Conservation (phyloP, 2,888 invertebrate species). For the Bimastos eiseni region DNA sequence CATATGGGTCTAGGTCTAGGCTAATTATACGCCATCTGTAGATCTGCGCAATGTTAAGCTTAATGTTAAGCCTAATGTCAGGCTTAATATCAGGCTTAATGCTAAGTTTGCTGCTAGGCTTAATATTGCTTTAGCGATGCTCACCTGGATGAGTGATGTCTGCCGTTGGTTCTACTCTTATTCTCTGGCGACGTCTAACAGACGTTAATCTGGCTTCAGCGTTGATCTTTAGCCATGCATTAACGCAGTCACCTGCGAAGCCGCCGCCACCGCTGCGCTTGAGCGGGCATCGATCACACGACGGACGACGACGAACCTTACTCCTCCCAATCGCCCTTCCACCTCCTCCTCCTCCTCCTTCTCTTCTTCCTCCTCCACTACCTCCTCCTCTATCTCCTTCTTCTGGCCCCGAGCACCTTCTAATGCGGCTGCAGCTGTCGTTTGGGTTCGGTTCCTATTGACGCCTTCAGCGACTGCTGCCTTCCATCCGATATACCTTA, state of each 20-base stretch:
- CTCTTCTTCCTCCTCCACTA: too few species aligned
- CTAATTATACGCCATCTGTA: too few species aligned
- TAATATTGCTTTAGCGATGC: not conserved
- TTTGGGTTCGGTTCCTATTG: not conserved
- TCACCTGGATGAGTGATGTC: not conserved
- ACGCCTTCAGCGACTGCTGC: not conserved
- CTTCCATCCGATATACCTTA: not conserved
- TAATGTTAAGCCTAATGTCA: too few species aligned
- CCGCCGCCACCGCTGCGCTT: not conserved
- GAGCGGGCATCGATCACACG: not conserved
- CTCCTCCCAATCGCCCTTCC: not conserved
- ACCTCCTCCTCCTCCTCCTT: too few species aligned
- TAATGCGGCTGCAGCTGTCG: not conserved
- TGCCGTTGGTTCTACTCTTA: not conserved
- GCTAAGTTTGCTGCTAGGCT: too few species aligned
- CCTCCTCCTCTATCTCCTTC: too few species aligned
- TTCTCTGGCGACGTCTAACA: not conserved
- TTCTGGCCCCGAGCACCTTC: too few species aligned
- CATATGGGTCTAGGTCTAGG: too few species aligned
- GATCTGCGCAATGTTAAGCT: too few species aligned
- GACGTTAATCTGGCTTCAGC: not conserved
- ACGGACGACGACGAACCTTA: not conserved
- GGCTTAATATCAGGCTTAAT: too few species aligned
- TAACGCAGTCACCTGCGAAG: not conserved
- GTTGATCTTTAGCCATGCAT: not conserved